Evolutionary conservation across 2,888 invertebrate species (phyloP), one percentile per base, ranked within the genome.

Genomic region (Strigamia crassipes): DNA sequence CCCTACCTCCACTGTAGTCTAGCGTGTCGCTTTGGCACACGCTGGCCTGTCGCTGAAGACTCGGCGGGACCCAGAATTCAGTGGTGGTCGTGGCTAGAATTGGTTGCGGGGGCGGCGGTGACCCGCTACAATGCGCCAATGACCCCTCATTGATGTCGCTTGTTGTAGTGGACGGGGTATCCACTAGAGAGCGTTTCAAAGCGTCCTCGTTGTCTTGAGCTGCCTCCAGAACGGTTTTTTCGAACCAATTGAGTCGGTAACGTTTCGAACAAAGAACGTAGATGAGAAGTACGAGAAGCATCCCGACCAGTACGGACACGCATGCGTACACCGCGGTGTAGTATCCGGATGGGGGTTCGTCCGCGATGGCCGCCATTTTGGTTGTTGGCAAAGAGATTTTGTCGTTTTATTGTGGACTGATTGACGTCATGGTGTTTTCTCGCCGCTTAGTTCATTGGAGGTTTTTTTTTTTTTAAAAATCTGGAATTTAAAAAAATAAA

Each of bases 171-270:
- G 8, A 85, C 85, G 56, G 86, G 85, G 79, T 85, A 85, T 23
- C 46, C 9, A 34, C 41, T 3, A 41, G 10, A 15, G 18, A 13
- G 27, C n/a, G 77, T 41, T 38, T 31, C 56, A 15, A 31, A n/a
- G 13, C n/a, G 8, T 73, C 82, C 31, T 81, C 79, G 38, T 23
- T 77, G 10, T 38, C 81, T 79, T 85, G 84, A 23, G 90, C 90
- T 0, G 90, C 89, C 84, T 91, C 91, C 38, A 91, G 86, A 8
- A 91, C 86, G 83, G 89, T 90, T 84, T 90, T 89, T 86, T 91
- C 91, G 84, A 91, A 91, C 91, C 91, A 91, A 86, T 91, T 91
- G 56, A 91, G 88, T 46, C 89, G 88, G 85, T 90, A 91, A 73
- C 89, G 89, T 82, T 88, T 88, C 21, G 90, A 90, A 85, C 91